These are phyloP conservation scores for Betta splendens DNA, from an alignment of 2,797 vertebrate genomes.

Conservation along the genomic window DNA sequence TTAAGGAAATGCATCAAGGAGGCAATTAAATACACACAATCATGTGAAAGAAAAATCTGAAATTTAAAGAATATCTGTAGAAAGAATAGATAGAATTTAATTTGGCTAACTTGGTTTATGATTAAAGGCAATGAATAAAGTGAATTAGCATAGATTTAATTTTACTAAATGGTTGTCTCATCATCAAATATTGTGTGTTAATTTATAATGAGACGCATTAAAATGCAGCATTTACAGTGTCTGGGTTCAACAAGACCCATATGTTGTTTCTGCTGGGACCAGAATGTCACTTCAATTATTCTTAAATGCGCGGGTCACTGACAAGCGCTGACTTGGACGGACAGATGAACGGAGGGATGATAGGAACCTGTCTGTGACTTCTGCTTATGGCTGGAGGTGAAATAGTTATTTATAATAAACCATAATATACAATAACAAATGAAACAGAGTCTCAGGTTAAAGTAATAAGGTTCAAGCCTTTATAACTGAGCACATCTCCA, in stretches of 20 bases:
- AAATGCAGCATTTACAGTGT: background rate
- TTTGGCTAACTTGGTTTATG: too few species aligned
- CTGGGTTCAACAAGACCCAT: background rate
- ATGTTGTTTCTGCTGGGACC: background rate
- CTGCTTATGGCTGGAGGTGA: background rate
- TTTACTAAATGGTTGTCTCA: too few species aligned
- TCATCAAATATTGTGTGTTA: background rate
- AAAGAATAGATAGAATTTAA: too few species aligned
- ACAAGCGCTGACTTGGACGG: background rate
- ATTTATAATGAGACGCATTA: background rate
- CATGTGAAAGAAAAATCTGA: too few species aligned
- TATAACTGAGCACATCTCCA: too few species aligned
- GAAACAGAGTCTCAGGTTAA: background rate
- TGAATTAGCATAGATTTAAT: too few species aligned
- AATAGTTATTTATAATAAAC: background rate
- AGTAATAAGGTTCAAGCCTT: too few species aligned
- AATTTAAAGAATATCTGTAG: too few species aligned
- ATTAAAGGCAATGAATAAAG: too few species aligned
- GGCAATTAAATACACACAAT: background rate
- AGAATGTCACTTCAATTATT: background rate
- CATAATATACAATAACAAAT: too few species aligned
- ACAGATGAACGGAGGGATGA: background rate
- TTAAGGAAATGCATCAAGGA: background rate
- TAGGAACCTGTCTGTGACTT: background rate
- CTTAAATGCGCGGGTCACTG: background rate